Percentiles rank a stretch among this genome's conserved stretches.
phyloP scores from a whole-genome alignment of 2,797 vertebrate species.

The Paratrypauchen microcephalus region DNA sequence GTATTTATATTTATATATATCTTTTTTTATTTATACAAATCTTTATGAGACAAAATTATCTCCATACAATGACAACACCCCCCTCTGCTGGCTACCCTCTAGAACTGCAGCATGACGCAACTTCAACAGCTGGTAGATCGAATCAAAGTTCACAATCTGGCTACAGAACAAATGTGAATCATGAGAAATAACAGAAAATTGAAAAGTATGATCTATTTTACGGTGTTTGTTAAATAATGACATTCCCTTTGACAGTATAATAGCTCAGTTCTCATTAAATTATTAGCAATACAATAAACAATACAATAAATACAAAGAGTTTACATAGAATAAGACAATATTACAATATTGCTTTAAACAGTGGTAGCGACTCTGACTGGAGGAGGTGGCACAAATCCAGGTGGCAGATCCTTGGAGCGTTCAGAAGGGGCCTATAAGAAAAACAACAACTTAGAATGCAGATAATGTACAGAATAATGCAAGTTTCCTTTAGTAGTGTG shows the following conservation, averaged over 20 bases:
- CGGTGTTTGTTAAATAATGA: background rate
- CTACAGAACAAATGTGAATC: no score
- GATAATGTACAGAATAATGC: background rate
- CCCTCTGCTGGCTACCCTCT: background rate
- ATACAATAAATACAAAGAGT: constrained; percentile 15
- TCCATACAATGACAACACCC: no score
- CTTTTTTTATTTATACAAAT: no score
- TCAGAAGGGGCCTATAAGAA: constrained; percentile 57
- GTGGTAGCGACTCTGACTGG: constrained; percentile 74
- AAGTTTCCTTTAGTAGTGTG: background rate
- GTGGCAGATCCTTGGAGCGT: constrained; percentile 48
- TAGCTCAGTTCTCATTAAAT: background rate
- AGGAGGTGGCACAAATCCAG: constrained; percentile 54
- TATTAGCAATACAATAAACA: constrained; percentile 4
- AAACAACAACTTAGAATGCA: constrained; percentile 20
- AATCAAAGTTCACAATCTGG: no score
- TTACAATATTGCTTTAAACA: constrained; percentile 51
- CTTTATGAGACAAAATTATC: no score
- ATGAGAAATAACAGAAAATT: background rate
- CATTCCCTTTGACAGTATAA: background rate
- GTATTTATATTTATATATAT: no score
- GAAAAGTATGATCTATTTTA: background rate
- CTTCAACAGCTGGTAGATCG: no score
- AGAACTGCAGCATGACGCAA: background rate
- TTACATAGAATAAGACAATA: constrained; percentile 3